Percentiles rank a stretch among this genome's conserved stretches.
Conservation (phyloP, 1,140 invertebrate genomes). For the Sitodiplosis mosellana region DNA sequence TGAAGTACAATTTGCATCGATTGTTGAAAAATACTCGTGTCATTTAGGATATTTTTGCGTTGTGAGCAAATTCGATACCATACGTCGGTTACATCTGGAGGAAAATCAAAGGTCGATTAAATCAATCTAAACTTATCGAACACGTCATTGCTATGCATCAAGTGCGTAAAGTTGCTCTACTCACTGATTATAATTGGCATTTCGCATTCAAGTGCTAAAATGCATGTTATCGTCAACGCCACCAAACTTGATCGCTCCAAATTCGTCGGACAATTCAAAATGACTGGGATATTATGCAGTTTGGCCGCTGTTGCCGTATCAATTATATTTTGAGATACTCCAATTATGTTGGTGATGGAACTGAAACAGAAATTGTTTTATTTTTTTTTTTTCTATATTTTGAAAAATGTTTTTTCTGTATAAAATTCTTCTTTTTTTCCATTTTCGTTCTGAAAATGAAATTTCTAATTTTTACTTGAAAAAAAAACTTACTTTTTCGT, state of each 20-base stretch:
- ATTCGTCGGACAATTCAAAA: constrained; percentile 21
- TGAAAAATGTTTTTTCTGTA: not conserved
- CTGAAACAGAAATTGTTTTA: too few relatives aligned
- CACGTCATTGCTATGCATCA: too few relatives aligned
- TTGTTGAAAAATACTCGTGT: constrained; percentile 17
- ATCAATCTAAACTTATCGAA: too few relatives aligned
- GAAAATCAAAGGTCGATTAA: not conserved
- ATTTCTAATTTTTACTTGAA: too few relatives aligned
- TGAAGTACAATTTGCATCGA: constrained; percentile 23
- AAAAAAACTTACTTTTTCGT: constrained; percentile 18
- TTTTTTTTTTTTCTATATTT: too few relatives aligned
- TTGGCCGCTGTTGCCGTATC: constrained; percentile 15
- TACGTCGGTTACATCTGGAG: constrained; percentile 22
- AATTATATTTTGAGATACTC: constrained; percentile 19
- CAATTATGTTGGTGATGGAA: constrained; percentile 15
- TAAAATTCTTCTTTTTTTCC: not conserved
- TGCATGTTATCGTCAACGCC: constrained; percentile 16
- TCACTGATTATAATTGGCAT: constrained; percentile 22
- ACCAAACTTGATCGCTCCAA: constrained; percentile 22
- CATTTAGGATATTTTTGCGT: constrained; percentile 18
- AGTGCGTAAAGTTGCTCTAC: too few relatives aligned
- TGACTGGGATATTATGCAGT: constrained; percentile 15
- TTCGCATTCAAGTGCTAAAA: constrained; percentile 17
- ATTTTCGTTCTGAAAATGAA: too few relatives aligned
- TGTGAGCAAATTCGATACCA: constrained; percentile 23